Base-by-base conservation (phyloP, 2,797 vertebrate genomes). In the Xyrichtys novacula region DNA sequence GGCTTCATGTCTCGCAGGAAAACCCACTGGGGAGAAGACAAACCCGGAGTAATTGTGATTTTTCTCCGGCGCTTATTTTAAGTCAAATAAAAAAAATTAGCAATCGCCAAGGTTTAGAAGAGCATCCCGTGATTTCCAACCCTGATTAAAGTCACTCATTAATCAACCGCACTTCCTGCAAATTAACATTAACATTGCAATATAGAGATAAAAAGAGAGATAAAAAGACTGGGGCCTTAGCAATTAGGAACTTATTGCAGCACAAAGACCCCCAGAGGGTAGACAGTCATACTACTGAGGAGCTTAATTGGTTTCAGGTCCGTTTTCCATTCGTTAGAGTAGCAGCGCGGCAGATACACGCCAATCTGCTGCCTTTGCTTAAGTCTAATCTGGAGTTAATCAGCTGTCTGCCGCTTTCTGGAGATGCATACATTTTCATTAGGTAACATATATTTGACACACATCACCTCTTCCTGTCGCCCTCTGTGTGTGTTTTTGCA, bases 231-330 rank as follows among this genome's bases (percentile, higher is more conserved):
- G 42, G 29, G 62, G 64, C 79, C 70, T 36, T 26, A 15, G 85
- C 89, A 93, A 91, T 91, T 90, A 89, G 84, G 75, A 81, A 82
- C 72, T 73, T 83, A 85, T 89, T 85, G 88, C 85, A 60, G 86
- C 84, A 78, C 78, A 84, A 84, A 88, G 83, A 79, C 72, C 80
- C 83, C 87, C 81, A 67, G 83, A 89, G 88, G 86, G 85, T 81
- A 78, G 78, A 78, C 75, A 67, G 83, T 74, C 76, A 29, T 76
- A 72, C 62, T 49, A 26, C 65, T 62, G 54, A 75, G 81, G 54
- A 56, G 78, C 60, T 69, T 89, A 90, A 91, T 92, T 92, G 87
- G 79, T 85, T 86, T 86, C 81, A 83, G 87, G 86, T 86, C 85
- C 72, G 69, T 80, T 66, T 88, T 86, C 63, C 66, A 69, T 88